Conservation (phyloP, 2,888 invertebrate genomes). For the Trachelus tabidus region DNA sequence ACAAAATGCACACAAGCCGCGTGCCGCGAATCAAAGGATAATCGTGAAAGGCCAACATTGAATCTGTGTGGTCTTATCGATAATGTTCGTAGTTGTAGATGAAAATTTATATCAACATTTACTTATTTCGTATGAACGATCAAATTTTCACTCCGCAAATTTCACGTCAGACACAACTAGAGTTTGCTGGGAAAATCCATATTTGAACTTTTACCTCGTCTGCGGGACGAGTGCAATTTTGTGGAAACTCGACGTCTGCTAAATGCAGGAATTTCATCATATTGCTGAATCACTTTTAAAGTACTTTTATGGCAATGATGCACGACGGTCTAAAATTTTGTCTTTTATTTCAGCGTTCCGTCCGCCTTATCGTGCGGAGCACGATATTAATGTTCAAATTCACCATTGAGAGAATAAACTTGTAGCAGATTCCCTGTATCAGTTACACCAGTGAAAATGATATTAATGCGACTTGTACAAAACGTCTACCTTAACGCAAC, state of each 20-base stretch:
- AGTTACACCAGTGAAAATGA: background rate
- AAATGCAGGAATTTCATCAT: background rate
- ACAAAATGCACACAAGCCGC: background rate
- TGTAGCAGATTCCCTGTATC: background rate
- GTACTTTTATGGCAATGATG: background rate
- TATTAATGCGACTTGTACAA: background rate
- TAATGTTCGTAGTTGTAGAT: too few species aligned
- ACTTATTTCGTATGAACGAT: background rate
- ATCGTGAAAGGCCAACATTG: too few species aligned
- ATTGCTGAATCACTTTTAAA: background rate
- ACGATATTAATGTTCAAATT: background rate
- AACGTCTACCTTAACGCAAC: background rate
- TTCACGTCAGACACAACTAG: background rate
- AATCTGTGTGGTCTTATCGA: too few species aligned
- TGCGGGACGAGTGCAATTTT: background rate
- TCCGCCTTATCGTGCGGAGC: background rate
- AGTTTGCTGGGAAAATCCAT: background rate
- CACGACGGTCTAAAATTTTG: background rate
- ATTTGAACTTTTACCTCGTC: background rate
- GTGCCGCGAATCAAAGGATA: too few species aligned
- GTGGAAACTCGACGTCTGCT: background rate
- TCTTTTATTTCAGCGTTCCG: background rate
- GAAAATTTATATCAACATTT: too few species aligned
- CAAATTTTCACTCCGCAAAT: background rate
- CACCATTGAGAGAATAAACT: background rate